phyloP scores from a whole-genome alignment of 2,797 vertebrate species.

The Tinamus major region DNA sequence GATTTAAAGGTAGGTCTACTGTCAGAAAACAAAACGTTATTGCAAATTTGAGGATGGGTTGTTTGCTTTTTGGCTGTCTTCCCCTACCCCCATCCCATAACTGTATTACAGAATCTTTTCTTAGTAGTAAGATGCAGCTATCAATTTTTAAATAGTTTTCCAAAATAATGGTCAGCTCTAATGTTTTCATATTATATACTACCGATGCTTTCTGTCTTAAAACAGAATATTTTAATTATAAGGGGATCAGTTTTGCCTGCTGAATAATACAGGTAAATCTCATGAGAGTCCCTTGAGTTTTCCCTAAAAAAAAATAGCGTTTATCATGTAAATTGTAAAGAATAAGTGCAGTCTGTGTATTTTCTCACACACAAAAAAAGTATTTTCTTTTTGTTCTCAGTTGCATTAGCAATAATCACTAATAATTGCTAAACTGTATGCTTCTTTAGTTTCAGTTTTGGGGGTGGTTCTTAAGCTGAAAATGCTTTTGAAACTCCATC shows the following conservation, averaged over 20 bases:
- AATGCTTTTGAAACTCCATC: not conserved
- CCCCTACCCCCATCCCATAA: not conserved
- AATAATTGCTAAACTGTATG: not conserved
- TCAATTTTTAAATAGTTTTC: slow-evolving; percentile 8
- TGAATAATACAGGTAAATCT: not conserved
- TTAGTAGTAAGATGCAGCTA: slow-evolving; percentile 38
- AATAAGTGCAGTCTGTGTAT: not conserved
- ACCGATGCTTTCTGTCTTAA: not conserved
- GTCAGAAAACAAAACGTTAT: not conserved
- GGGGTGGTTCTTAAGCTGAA: not conserved
- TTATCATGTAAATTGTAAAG: not conserved
- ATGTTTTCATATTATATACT: not conserved
- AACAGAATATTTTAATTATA: not conserved
- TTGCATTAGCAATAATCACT: not conserved
- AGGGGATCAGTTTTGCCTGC: not conserved
- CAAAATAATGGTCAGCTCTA: not conserved
- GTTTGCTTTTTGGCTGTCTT: no score
- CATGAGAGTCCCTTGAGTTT: not conserved
- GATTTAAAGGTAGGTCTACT: slow-evolving; percentile 3
- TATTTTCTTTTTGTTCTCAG: not conserved
- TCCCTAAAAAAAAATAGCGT: not conserved
- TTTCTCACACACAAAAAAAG: not conserved
- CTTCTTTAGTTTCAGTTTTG: not conserved
- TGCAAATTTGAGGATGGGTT: not conserved
- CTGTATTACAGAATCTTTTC: slow-evolving; percentile 36